These are phyloP conservation scores for Delphinapterus leucas DNA, from an alignment of 2,113 vertebrate species.

Conservation along the genomic window DNA sequence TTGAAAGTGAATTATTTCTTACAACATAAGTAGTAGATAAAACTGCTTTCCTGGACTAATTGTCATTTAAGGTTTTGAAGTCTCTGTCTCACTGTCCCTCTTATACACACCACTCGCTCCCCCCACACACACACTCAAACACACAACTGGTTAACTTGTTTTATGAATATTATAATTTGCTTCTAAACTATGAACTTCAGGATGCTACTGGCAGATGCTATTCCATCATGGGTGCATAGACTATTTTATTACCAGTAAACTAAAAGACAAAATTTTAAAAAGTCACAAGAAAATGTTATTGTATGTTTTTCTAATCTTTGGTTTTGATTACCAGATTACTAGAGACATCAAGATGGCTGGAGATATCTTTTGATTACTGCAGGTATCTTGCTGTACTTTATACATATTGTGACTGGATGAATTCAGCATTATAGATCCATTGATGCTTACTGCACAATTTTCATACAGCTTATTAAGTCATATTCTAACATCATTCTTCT, in stretches of 20 bases:
- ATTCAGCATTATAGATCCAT: not conserved
- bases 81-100: not conserved
- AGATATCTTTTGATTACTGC: not conserved
- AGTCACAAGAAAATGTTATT: not conserved
- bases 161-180: not conserved
- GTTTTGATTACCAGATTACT: not conserved
- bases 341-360: not conserved
- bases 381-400: not conserved
- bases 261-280: not conserved
- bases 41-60: not conserved
- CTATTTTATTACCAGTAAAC: not conserved
- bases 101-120: not conserved
- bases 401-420: not conserved
- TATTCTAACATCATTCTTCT: not conserved
- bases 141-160: not conserved
- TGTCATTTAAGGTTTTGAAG: not conserved
- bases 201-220: not conserved
- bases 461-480: not conserved
- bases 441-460: not conserved
- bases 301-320: not conserved
- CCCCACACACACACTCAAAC: not conserved
- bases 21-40: not conserved
- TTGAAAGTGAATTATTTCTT: not conserved
- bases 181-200: not conserved
- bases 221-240: not conserved